Evolutionary conservation across 1,140 invertebrate species (phyloP).

Genomic region (Brachionus paranguensis): DNA sequence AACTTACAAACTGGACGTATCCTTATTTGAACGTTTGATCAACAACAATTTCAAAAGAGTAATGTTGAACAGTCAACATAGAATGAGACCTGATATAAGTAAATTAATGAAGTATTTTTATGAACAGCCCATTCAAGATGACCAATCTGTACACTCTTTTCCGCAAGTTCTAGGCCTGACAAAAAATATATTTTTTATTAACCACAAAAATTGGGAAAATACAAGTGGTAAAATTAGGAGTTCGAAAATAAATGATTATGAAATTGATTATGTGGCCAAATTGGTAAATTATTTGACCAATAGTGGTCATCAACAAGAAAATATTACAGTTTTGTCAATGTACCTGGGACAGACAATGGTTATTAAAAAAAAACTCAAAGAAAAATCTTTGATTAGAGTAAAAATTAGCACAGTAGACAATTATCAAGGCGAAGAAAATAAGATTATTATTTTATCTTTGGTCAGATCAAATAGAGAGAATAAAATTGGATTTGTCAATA

Average conservation of each 20-base stretch:
- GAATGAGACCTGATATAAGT: constrained; percentile 51
- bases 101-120: constrained; percentile 41
- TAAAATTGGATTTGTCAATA: constrained; percentile 69
- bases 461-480: constrained; percentile 67
- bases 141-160: constrained; percentile 45
- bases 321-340: constrained; percentile 54
- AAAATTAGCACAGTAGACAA: constrained; percentile 40
- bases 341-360: constrained; percentile 51
- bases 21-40: constrained; percentile 69
- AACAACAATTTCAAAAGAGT: constrained; percentile 59
- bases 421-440: constrained; percentile 77
- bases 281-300: constrained; percentile 51
- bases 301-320: constrained; percentile 47
- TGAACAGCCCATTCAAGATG: constrained; percentile 45
- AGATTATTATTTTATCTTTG: constrained; percentile 74
- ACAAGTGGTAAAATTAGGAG: constrained; percentile 46
- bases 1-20: constrained; percentile 64
- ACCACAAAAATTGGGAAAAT: constrained; percentile 48
- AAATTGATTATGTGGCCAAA: constrained; percentile 48
- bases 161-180: constrained; percentile 49
- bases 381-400: not conserved
- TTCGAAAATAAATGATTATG: constrained; percentile 50
- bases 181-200: constrained; percentile 52
- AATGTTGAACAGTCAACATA: constrained; percentile 44
- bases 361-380: not conserved